Conservation (phyloP, 1,140 invertebrate species). For the Plutomurus gul region DNA sequence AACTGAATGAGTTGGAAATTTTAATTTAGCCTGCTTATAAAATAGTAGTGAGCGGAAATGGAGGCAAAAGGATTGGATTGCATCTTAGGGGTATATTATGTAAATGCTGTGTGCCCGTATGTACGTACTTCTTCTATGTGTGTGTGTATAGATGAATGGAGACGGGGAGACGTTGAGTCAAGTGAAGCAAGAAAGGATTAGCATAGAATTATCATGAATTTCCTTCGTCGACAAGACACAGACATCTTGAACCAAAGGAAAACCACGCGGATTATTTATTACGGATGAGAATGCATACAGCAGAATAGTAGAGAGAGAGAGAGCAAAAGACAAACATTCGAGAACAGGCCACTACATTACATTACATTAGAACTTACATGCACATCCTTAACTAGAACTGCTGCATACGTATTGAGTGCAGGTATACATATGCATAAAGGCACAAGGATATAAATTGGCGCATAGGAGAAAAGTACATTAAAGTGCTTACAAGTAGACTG, state of each 20-base stretch:
- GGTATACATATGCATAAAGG: too few species aligned
- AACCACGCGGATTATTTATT: conserved; percentile 7
- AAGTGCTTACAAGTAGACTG: background rate
- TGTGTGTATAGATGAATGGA: too few species aligned
- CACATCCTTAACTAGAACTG: too few species aligned
- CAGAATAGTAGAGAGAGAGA: too few species aligned
- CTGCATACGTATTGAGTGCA: too few species aligned
- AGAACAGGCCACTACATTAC: background rate
- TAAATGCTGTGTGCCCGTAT: background rate
- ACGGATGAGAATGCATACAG: background rate
- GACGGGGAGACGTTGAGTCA: background rate
- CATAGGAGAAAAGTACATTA: background rate
- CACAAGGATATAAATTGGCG: background rate
- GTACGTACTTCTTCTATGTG: too few species aligned
- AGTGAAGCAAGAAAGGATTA: background rate
- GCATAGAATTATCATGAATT: conserved; percentile 23
- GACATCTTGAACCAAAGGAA: background rate
- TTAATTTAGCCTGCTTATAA: too few species aligned
- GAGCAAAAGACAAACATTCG: background rate
- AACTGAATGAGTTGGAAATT: too few species aligned
- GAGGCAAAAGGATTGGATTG: too few species aligned
- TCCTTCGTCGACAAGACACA: background rate
- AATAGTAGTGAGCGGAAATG: too few species aligned
- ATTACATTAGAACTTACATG: too few species aligned
- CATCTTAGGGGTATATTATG: too few species aligned